Conservation (phyloP, 2,113 vertebrate species). For the Corvus hawaiiensis region DNA sequence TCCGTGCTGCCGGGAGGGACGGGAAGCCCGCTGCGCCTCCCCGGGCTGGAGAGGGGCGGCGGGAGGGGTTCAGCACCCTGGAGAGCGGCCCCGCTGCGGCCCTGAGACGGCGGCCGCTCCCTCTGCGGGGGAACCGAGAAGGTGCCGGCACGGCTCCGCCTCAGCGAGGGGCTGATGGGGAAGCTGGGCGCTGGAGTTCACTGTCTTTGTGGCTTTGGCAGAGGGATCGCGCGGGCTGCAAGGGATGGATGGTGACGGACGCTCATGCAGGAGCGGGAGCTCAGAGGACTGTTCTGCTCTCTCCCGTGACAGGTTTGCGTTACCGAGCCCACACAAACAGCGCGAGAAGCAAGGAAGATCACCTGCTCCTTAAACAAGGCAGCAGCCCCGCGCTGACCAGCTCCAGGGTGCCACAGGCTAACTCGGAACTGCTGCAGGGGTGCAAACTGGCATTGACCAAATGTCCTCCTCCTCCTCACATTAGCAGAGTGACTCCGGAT, state of each 20-base stretch:
- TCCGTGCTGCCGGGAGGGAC: not conserved
- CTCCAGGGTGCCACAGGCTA: not conserved
- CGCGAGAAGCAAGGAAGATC: not conserved
- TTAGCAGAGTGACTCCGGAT: accelerated
- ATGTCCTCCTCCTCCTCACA: not conserved
- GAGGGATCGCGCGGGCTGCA: not conserved
- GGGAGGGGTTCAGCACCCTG: slow-evolving; percentile 45
- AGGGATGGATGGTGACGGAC: not conserved
- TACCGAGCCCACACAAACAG: not conserved
- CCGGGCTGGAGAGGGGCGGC: not conserved
- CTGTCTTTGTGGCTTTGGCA: not conserved
- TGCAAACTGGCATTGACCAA: accelerated
- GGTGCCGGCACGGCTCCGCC: accelerated
- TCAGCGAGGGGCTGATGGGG: accelerated
- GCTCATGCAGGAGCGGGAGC: not conserved
- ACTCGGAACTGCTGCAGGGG: too few species aligned
- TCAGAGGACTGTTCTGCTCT: not conserved
- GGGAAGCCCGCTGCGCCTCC: accelerated
- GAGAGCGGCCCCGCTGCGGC: slow-evolving; percentile 13
- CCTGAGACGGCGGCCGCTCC: not conserved
- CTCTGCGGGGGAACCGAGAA: accelerated
- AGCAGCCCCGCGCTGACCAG: not conserved
- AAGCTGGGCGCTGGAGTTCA: not conserved
- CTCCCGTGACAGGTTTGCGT: not conserved
- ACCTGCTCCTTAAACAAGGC: not conserved